Conservation (phyloP, 2,113 vertebrate species). For the Lepisosteus osseus region DNA sequence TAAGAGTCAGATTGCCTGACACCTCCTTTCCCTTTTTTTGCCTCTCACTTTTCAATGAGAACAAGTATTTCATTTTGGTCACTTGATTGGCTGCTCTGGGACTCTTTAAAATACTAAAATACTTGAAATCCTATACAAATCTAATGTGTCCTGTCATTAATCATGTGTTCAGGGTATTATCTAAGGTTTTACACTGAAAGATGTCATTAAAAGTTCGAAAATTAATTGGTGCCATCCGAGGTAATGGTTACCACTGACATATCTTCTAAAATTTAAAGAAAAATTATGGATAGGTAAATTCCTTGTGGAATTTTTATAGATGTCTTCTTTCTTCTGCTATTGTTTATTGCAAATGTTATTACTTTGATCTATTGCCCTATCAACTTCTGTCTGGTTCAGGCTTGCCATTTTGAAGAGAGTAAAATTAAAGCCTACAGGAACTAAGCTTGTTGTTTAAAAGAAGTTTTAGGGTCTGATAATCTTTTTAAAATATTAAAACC, state of each 20-base stretch:
- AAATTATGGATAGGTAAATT: conserved; percentile 76
- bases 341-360: conserved; percentile 83
- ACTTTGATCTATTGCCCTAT: conserved; percentile 73
- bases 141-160: conserved; percentile 66
- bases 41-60: conserved; percentile 59
- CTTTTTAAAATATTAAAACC: too few species aligned
- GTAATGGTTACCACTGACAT: conserved; percentile 73
- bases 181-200: conserved; percentile 73
- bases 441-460: conserved; percentile 7
- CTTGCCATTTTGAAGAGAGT: conserved; percentile 46
- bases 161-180: conserved; percentile 65
- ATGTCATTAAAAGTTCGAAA: conserved; percentile 81
- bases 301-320: conserved; percentile 72
- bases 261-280: conserved; percentile 75
- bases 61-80: conserved; percentile 80
- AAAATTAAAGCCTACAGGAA: conserved; percentile 61
- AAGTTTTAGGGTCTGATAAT: too few species aligned
- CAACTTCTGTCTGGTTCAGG: conserved; percentile 60
- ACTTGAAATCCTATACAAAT: conserved; percentile 75
- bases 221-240: conserved; percentile 80
- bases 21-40: conserved; percentile 57
- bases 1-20: conserved; percentile 45
- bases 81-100: conserved; percentile 82
- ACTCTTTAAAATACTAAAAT: conserved; percentile 78
- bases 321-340: conserved; percentile 73